Evolutionary conservation across 2,797 vertebrate species (phyloP), one percentile per base, ranked within the genome.

Genomic region (Lycodopsis pacificus): DNA sequence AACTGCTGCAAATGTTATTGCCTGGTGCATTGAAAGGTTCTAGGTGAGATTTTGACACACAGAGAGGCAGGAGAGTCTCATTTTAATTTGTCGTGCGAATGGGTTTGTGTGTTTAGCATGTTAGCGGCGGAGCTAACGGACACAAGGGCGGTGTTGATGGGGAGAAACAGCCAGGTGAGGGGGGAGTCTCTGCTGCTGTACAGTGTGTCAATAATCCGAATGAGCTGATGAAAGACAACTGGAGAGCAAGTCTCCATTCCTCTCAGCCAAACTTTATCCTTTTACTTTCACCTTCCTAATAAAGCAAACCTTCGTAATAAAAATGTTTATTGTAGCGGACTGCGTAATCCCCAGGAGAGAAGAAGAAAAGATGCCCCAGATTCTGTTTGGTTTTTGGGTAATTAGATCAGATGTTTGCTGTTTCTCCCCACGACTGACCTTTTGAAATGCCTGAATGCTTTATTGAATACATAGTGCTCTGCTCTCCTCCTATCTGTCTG

Each of bases 341-440:
- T 53, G 13, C 7, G 19, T 53, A 38, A 72, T 76, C 44, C 9
- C 13, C 32, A 34, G 17, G 4, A 13, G 44, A 32, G 22, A 15
- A 49, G 27, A 27, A 30, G 42, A 20, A 49, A 42, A 49, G 4
- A 73, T 22, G 36, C 36, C 14, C 0, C 7, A 48, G 15, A 34
- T 22, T 46, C 44, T 70, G 12, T 30, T 48, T 67, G 63, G 17
- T 59, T 49, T 70, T 72, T 25, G 25, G n/a, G n/a, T 79, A 40
- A 81, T 85, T 75, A 44, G 48, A 69, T 72, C 48, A 78, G 73
- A 82, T 74, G 17, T 49, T 38, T 76, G 36, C 53, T 15, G 44
- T 72, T 77, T 73, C 57, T 84, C 64, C 68, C 72, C 36, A 63
- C 75, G 65, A 62, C 22, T 73, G 77, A 81, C 78, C 73, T 87